Conservation (phyloP, 2,113 vertebrate species). For the Myotis lucifugus region DNA sequence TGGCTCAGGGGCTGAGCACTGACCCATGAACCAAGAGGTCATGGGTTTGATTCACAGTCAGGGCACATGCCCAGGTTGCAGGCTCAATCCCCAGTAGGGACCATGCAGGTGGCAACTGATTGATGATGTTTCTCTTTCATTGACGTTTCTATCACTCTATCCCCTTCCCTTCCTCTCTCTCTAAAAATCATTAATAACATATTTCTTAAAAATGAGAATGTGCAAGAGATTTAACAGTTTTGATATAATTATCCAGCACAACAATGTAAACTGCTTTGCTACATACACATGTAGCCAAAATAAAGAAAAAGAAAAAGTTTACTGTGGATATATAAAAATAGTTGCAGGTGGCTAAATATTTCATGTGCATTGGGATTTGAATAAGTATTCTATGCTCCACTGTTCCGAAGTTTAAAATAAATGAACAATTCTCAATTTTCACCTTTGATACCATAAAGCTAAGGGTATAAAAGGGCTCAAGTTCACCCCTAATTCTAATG, state of each 20-base stretch:
- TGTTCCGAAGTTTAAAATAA: constrained; percentile 10
- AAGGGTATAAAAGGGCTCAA: background rate
- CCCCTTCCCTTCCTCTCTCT: too few relatives aligned
- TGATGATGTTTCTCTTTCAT: too few relatives aligned
- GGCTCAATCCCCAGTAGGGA: too few relatives aligned
- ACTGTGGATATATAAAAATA: constrained; percentile 40
- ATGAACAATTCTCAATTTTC: background rate
- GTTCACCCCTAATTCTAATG: background rate
- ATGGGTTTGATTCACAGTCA: too few relatives aligned
- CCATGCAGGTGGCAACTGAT: too few relatives aligned
- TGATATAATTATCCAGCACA: background rate
- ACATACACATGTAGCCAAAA: background rate
- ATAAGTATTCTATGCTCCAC: background rate
- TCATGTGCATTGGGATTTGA: background rate
- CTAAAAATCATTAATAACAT: too few relatives aligned
- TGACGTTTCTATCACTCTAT: too few relatives aligned
- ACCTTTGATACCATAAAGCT: background rate
- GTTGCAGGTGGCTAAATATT: background rate
- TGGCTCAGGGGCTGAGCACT: too few relatives aligned
- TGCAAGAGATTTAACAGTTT: background rate
- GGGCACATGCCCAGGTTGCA: too few relatives aligned
- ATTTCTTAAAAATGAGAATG: background rate
- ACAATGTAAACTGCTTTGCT: constrained; percentile 37
- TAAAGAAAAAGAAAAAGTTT: background rate
- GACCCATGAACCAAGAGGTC: too few relatives aligned